A percentile compares a stretch with the other conserved stretches of the same genome.
These are phyloP conservation scores for Falco peregrinus DNA, from an alignment of 2,797 vertebrate species.

Conservation along the genomic window DNA sequence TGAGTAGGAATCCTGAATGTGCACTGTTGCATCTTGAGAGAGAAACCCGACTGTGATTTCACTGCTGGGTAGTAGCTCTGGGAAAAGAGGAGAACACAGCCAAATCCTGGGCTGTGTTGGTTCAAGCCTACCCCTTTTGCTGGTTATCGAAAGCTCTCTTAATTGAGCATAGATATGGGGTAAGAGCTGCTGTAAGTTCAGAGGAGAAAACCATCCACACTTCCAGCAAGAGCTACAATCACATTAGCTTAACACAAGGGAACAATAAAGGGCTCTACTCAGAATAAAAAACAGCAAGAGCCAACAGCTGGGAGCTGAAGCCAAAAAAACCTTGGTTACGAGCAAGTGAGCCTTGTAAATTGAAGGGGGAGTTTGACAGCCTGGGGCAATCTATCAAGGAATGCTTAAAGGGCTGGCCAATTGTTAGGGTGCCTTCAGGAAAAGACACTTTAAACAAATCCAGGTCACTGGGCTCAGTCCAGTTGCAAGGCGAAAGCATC, in stretches of 20 bases:
- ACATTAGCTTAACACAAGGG: background rate
- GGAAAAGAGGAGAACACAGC: background rate
- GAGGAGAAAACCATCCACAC: background rate
- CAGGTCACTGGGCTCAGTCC: background rate
- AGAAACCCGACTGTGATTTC: background rate
- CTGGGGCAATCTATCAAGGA: background rate
- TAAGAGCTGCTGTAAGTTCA: background rate
- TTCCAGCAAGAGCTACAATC: constrained; percentile 13
- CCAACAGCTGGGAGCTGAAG: background rate
- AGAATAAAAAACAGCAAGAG: background rate
- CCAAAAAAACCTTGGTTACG: background rate
- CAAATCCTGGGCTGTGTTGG: background rate
- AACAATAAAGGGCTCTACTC: constrained; percentile 22
- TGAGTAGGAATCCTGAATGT: background rate
- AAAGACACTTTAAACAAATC: constrained; percentile 29
- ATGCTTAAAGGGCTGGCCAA: background rate
- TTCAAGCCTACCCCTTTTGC: background rate
- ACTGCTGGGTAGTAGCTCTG: background rate
- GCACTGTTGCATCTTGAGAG: background rate
- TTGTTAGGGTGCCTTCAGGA: background rate
- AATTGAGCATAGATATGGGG: background rate
- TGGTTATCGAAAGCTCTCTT: background rate
- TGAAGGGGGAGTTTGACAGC: constrained; percentile 17
- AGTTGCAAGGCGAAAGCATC: background rate
- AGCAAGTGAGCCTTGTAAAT: constrained; percentile 42